phyloP scores from a whole-genome alignment of 2,888 invertebrate species.

The Byasa hedistus region DNA sequence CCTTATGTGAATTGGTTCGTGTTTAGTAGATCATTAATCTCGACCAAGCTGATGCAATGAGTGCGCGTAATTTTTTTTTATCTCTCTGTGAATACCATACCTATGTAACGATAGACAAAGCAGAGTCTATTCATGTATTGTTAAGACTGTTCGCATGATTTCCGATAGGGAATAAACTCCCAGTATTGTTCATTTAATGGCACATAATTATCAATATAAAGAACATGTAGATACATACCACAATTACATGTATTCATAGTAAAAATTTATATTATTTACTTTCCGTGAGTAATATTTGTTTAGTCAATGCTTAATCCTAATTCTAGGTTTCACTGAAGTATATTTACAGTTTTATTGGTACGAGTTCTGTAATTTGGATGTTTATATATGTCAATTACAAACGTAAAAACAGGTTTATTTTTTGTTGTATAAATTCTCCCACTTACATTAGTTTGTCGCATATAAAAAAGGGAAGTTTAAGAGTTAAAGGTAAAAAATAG shows the following conservation, averaged over 20 bases:
- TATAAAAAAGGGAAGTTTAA: too few species aligned
- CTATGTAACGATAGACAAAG: slow-evolving; percentile 38
- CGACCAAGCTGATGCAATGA: slow-evolving; percentile 51
- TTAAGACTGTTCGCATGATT: slow-evolving; percentile 59
- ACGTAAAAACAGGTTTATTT: too few species aligned
- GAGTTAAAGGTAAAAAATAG: too few species aligned
- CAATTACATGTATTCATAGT: slow-evolving; percentile 18
- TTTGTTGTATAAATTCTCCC: too few species aligned
- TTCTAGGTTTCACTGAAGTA: background rate
- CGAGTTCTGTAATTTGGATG: too few species aligned
- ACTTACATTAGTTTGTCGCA: too few species aligned
- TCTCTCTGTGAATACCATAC: background rate
- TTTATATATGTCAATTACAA: too few species aligned
- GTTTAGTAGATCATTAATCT: slow-evolving; percentile 44
- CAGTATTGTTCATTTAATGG: slow-evolving; percentile 49
- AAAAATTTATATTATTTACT: slow-evolving; percentile 14
- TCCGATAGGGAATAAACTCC: slow-evolving; percentile 48
- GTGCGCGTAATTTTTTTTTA: slow-evolving; percentile 27
- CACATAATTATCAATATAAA: slow-evolving; percentile 28
- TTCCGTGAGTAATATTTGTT: slow-evolving; percentile 8
- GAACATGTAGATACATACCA: slow-evolving; percentile 17
- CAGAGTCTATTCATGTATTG: slow-evolving; percentile 51
- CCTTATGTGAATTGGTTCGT: slow-evolving; percentile 25
- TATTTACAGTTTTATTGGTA: too few species aligned
- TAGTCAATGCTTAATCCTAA: background rate